A percentile compares a stretch with the other conserved stretches of the same genome.
phyloP scores from a whole-genome alignment of 2,113 vertebrate species.

The Channa maculata region DNA sequence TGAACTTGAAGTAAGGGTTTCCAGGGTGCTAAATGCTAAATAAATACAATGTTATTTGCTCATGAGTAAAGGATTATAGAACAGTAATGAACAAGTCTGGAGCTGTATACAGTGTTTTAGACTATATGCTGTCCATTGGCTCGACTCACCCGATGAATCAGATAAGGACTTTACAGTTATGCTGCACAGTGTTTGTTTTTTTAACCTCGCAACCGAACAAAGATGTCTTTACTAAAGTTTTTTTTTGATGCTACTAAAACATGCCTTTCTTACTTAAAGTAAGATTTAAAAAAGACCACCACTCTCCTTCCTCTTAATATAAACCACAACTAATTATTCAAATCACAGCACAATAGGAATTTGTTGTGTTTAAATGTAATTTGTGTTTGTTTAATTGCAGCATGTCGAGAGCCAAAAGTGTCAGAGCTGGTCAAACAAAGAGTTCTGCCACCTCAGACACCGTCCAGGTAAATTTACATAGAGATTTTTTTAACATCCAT shows the following conservation, averaged over 20 bases:
- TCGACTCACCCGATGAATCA: no score
- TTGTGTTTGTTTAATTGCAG: conserved; percentile 74
- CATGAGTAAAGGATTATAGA: neutral
- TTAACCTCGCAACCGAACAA: no score
- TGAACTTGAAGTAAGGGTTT: neutral
- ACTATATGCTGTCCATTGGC: neutral
- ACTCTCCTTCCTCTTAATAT: no score
- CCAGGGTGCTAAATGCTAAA: neutral
- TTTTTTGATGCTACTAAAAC: no score
- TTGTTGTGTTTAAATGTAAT: neutral
- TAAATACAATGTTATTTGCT: conserved; percentile 9
- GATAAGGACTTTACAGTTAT: no score
- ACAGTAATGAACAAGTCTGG: conserved; percentile 14
- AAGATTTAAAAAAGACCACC: no score
- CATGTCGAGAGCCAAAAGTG: conserved; percentile 95
- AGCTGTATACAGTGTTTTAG: conserved; percentile 26
- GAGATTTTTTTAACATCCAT: neutral
- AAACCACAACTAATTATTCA: neutral
- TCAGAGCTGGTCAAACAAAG: conserved; percentile 94
- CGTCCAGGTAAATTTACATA: conserved; percentile 85
- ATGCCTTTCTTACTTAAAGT: no score
- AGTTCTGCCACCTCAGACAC: conserved; percentile 88
- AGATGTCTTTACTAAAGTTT: no score
- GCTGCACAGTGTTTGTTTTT: neutral
- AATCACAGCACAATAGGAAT: neutral